Base-by-base conservation (phyloP, 1,140 invertebrate genomes). In the Aphelenchoides besseyi region DNA sequence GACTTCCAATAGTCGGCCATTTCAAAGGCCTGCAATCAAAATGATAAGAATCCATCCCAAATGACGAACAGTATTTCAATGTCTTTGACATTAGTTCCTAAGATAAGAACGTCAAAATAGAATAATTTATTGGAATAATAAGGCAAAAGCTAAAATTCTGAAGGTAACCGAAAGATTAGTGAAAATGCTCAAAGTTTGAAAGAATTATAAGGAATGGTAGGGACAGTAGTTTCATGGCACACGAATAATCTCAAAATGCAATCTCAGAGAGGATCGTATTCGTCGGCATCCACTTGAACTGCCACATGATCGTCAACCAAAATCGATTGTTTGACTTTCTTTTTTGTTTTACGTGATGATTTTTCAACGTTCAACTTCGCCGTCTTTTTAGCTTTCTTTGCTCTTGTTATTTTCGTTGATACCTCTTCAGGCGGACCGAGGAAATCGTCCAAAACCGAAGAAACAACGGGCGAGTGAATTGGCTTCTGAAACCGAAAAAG, bases 1-100 rank as follows among this genome's bases (percentile, higher is more conserved):
- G 94, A 97, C 86, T 95, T 94, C 95, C 95, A 98, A 85, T 94
- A 97, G 79, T 96, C 94, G 3, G 95, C 90, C 95, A 81, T 81
- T 28, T 35, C 80, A n/a, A n/a, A n/a, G 33, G 63, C 23, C 41
- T 48, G 41, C 41, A 48, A 12, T 1, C 12, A 29, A 18, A 54
- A 54, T 26, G 52, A 54, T 54, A 54, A 54, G 3, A 3, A 54
- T 3, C 52, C 52, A 28, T 26, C n/a, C n/a, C n/a, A n/a, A n/a
- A n/a, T n/a, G n/a, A n/a, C n/a, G n/a, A n/a, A n/a, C n/a, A n/a
- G n/a, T n/a, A n/a, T n/a, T n/a, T n/a, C n/a, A n/a, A n/a, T n/a
- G n/a, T n/a, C n/a, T n/a, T n/a, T n/a, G n/a, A n/a, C n/a, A n/a
- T n/a, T n/a, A n/a, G n/a, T n/a, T n/a, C n/a, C n/a, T n/a, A n/a